Evolutionary conservation across 2,888 invertebrate species (phyloP), one percentile per base, ranked within the genome.

Genomic region (Cantharis flavilabris): DNA sequence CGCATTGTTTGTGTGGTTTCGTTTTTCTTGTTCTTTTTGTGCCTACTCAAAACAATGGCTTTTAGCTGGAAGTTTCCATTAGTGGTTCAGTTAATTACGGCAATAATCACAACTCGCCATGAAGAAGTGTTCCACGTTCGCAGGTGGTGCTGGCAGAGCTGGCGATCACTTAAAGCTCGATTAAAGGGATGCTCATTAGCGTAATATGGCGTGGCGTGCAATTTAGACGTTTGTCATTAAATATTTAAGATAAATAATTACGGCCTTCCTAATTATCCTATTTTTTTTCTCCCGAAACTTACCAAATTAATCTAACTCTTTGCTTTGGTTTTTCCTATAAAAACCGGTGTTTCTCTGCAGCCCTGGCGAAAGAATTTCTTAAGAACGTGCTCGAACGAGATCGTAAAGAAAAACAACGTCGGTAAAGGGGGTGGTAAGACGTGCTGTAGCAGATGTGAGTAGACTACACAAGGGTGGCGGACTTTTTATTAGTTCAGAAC

Each of bases 401-500:
- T 71, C 71, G 72, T 72, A 71, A 77, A 74, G 78, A 76, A 78
- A 78, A 78, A 78, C 78, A 75, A 62, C 72, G 26, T 70, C 33
- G 69, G 63, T 62, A 72, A 73, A 73, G 72, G 73, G 73, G 76
- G 76, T 77, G 74, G 79, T 73, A 79, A 77, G 77, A 78, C 78
- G 78, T 76, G 76, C 75, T 75, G 79, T 26, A 79, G 76, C 77
- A 79, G 79, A 79, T 79, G 79, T 78, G 79, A 79, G 76, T 71
- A 76, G 75, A 77, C 74, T 75, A 72, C 75, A 69, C 73, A 71
- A 70, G 79, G 77, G 79, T 72, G 65, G 74, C 70, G 70, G 78
- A 75, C 81, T 81, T 81, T 81, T 81, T 81, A 81, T 80, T 81
- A 80, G 81, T 81, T 80, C 79, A 67, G 77, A 80, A 80, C 75